Base-by-base conservation (phyloP, 2,797 vertebrate genomes). In the Argentina silus region DNA sequence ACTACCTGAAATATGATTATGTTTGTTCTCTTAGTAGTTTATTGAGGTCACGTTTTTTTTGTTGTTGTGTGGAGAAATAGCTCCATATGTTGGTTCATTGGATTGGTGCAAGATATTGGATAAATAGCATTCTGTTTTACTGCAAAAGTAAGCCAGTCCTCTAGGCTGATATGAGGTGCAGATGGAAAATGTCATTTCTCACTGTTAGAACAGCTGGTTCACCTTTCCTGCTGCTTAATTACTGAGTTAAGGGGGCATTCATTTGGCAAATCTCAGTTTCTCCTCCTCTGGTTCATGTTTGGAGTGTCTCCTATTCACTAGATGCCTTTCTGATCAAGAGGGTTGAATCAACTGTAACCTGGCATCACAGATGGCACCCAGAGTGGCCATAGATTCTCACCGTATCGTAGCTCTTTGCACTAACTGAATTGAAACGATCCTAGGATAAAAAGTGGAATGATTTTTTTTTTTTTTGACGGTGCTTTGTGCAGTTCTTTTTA, bases 161-260 rank as follows among this genome's bases (percentile, higher is more conserved):
- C 55, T 19, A 56, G 15, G 15, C 11, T 56, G 6, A 1, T 19
- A 7, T 56, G 53, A 19, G 15, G 48, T 51, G 48, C 55, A 73
- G 70, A 61, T 51, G 60, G 57, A 68, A 70, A 67, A 14, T 57
- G 48, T 66, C 56, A 57, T 61, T 47, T 43, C 57, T 17, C 55
- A 56, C 64, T 17, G 19, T 59, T 61, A 43, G 14, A 60, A 77
- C 79, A 70, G 74, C 70, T 79, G 72, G 50, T 68, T 43, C 17
- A 57, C 10, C 9, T 23, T 73, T 11, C 48, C 62, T 56, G 44
- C 57, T 69, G 62, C 23, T 62, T 65, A 60, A 69, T 73, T 50
- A 60, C 12, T 21, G 12, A 45, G 45, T 62, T n/a, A 27, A 19
- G 19, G 56, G 66, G 19, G 27, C n/a, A 48, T 53, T 73, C 9